Base-by-base conservation (phyloP, 2,797 vertebrate genomes). In the Sylvilagus floridanus region DNA sequence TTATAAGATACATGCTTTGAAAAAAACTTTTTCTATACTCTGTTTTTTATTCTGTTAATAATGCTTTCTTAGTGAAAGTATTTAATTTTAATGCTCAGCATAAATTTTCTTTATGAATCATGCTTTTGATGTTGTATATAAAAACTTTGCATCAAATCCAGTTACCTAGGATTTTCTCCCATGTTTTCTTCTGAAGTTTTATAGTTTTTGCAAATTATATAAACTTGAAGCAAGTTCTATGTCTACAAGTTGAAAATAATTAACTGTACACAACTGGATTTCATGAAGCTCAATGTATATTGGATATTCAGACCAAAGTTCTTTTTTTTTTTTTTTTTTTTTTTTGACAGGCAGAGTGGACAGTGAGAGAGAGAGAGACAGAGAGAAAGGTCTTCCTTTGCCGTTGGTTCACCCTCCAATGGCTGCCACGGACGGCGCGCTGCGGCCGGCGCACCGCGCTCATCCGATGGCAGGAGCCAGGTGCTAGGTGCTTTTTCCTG, bases 281-380 rank as follows among this genome's bases (percentile, higher is more conserved):
- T 88, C 62, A 60, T 72, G 85, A 57, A 95, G 7, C 50, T 73
- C 60, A 89, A 54, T 72, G 92, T 52, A 79, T 88, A 82, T 50
- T 50, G 19, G 57, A 47, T 14, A 1, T 54, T 76, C 68, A 52
- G 50, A 82, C 17, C 21, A 94, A 89, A 91, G 32, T 91, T 91
- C 37, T 37, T n/a, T n/a, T n/a, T n/a, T n/a, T n/a, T n/a, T n/a
- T n/a, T n/a, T n/a, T n/a, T n/a, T n/a, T n/a, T n/a, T n/a, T n/a
- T n/a, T n/a, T n/a, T n/a, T n/a, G n/a, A n/a, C n/a, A n/a, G n/a
- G n/a, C n/a, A n/a, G n/a, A n/a, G n/a, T n/a, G n/a, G n/a, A n/a
- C n/a, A n/a, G n/a, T n/a, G n/a, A n/a, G n/a, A n/a, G n/a, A n/a
- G n/a, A n/a, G n/a, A n/a, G n/a, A n/a, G n/a, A n/a, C n/a, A n/a